phyloP scores from a whole-genome alignment of 1,140 invertebrate genomes.

The Drosophila pseudoananassae region DNA sequence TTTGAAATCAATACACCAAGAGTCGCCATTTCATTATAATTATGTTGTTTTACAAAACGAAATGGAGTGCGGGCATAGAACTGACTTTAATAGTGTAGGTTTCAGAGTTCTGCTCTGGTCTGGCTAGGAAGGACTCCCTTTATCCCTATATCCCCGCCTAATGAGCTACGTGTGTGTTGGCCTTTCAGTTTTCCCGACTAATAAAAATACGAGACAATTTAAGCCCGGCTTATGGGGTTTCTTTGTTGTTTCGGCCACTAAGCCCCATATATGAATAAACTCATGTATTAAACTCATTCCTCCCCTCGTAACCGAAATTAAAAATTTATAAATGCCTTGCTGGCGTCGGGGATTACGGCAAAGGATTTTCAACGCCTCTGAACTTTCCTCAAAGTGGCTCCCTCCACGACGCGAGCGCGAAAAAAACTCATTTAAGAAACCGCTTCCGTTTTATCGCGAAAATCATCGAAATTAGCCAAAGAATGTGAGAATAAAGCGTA shows the following conservation, averaged over 20 bases:
- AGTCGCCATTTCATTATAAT: too few relatives aligned
- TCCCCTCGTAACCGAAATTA: slow-evolving; percentile 36
- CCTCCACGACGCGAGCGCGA: neutral
- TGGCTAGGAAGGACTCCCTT: too few relatives aligned
- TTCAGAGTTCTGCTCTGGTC: too few relatives aligned
- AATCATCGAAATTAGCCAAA: slow-evolving; percentile 70
- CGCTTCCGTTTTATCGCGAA: slow-evolving; percentile 39
- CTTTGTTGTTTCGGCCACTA: slow-evolving; percentile 18
- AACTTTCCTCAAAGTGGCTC: neutral
- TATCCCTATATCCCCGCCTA: neutral
- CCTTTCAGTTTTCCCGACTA: slow-evolving; percentile 41
- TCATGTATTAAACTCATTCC: slow-evolving; percentile 6
- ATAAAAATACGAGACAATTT: slow-evolving; percentile 69
- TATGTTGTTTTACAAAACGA: too few relatives aligned
- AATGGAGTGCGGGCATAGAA: too few relatives aligned
- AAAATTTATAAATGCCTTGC: slow-evolving; percentile 56
- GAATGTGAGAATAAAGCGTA: slow-evolving; percentile 40
- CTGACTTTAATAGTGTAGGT: neutral
- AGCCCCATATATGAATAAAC: slow-evolving; percentile 33
- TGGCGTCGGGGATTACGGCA: slow-evolving; percentile 52
- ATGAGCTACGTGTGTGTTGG: slow-evolving; percentile 40
- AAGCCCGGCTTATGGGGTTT: slow-evolving; percentile 49
- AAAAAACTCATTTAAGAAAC: slow-evolving; percentile 67
- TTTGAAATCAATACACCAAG: neutral
- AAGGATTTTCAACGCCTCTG: slow-evolving; percentile 50